Evolutionary conservation across 2,888 invertebrate genomes (phyloP).

Genomic region (Philopedon plagiatum): DNA sequence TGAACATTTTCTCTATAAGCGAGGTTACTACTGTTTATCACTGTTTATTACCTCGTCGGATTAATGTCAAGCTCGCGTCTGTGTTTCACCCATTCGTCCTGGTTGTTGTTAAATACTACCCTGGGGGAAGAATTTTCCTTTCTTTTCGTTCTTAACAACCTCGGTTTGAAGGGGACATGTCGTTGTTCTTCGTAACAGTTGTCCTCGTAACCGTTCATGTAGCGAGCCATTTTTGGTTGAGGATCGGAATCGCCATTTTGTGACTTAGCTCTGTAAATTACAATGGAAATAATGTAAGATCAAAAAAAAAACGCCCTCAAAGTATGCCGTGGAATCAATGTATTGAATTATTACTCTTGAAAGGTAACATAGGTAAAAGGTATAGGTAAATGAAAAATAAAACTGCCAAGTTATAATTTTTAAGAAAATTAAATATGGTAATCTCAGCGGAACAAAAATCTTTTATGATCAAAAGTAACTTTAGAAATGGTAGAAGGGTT

Average conservation of each 20-base stretch:
- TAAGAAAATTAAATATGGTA: too few species aligned
- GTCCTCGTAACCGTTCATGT: conserved; percentile 19
- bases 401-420: too few species aligned
- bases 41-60: conserved; percentile 65
- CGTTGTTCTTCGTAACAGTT: conserved; percentile 54
- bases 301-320: too few species aligned
- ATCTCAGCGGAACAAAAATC: too few species aligned
- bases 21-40: conserved; percentile 32
- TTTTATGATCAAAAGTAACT: too few species aligned
- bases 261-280: conserved; percentile 25
- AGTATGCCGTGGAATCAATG: too few species aligned
- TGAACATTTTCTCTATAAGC: conserved; percentile 28
- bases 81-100: conserved; percentile 65
- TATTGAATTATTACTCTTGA: too few species aligned
- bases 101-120: conserved; percentile 59
- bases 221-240: conserved; percentile 49
- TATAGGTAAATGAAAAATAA: too few species aligned
- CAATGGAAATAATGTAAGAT: too few species aligned
- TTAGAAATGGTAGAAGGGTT: too few species aligned
- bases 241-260: conserved; percentile 36
- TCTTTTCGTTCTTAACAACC: conserved; percentile 62
- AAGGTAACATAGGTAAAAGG: too few species aligned
- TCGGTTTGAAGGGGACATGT: conserved; percentile 64
- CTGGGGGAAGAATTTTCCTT: conserved; percentile 59
- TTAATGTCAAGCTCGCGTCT: conserved; percentile 64